A percentile compares a stretch with the other conserved stretches of the same genome.
These are phyloP conservation scores for Salticus scenicus DNA, from an alignment of 2,888 invertebrate species.

Conservation along the genomic window DNA sequence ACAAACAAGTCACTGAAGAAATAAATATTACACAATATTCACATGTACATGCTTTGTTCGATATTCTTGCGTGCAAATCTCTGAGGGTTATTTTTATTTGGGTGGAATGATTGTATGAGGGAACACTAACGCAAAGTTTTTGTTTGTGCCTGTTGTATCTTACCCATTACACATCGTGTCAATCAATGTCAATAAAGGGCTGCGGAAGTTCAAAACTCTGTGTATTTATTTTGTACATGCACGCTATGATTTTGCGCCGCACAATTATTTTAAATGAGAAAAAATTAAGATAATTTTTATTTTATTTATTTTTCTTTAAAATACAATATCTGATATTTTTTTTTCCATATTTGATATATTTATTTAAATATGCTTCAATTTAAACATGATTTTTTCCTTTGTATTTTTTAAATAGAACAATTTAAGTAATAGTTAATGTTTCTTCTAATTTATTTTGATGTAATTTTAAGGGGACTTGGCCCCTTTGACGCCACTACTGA, in stretches of 20 bases:
- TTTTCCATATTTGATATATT: no score
- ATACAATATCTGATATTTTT: no score
- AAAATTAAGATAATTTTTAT: no score
- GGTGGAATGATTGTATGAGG: not conserved
- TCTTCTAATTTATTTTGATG: no score
- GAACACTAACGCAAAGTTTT: slow-evolving; percentile 39
- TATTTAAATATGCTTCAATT: no score
- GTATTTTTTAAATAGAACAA: no score
- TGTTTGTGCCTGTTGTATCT: slow-evolving; percentile 39
- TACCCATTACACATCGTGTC: slow-evolving; percentile 45
- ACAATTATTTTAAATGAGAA: slow-evolving; percentile 4
- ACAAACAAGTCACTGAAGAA: not conserved
- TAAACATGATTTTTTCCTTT: no score
- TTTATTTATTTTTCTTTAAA: no score
- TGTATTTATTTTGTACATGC: slow-evolving; percentile 35
- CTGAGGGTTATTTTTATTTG: slow-evolving; percentile 1
- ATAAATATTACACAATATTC: not conserved
- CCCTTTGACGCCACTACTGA: no score
- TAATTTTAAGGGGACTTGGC: no score
- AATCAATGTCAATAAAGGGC: slow-evolving; percentile 56
- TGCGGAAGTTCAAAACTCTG: slow-evolving; percentile 37
- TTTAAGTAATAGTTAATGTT: no score
- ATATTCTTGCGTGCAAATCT: not conserved
- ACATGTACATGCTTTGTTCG: not conserved
- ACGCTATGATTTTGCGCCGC: slow-evolving; percentile 40